phyloP scores from a whole-genome alignment of 2,888 invertebrate genomes.

The Sarcophaga caerulescens region DNA sequence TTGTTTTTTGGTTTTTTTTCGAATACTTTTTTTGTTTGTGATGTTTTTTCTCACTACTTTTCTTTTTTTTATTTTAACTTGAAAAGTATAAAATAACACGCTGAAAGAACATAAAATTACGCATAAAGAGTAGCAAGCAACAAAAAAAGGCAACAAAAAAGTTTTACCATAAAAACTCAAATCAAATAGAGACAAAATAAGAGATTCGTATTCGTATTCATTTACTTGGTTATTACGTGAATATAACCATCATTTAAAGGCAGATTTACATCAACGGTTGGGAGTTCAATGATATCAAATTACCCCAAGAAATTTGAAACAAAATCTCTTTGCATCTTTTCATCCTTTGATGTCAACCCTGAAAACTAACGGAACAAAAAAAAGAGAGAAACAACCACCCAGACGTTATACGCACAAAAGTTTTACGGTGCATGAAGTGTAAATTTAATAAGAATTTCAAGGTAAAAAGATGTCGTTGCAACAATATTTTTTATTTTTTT shows the following conservation, averaged over 20 bases:
- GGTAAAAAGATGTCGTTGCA: neutral
- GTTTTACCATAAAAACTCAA: conserved; percentile 18
- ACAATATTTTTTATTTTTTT: neutral
- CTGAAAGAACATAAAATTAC: conserved; percentile 58
- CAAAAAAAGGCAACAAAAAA: conserved; percentile 33
- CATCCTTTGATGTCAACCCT: conserved; percentile 7
- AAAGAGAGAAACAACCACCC: neutral
- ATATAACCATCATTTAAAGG: conserved; percentile 48
- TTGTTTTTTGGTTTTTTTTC: conserved; percentile 20
- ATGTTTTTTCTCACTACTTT: neutral
- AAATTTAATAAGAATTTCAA: conserved; percentile 19
- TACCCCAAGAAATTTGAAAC: conserved; percentile 5
- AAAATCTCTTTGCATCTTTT: conserved; percentile 2
- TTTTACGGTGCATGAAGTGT: neutral
- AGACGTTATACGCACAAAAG: neutral
- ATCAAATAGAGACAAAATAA: conserved; percentile 1
- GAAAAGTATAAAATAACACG: conserved; percentile 54
- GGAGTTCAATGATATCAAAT: conserved; percentile 46
- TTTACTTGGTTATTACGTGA: conserved; percentile 44
- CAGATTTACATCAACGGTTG: neutral
- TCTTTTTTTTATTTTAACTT: conserved; percentile 17
- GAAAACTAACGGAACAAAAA: neutral
- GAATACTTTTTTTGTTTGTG: neutral
- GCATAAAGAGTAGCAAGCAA: conserved; percentile 12
- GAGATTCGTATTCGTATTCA: conserved; percentile 2